Percentiles rank a stretch among this genome's conserved stretches.
Conservation (phyloP, 2,888 invertebrate genomes). For the Dynastes grantii region DNA sequence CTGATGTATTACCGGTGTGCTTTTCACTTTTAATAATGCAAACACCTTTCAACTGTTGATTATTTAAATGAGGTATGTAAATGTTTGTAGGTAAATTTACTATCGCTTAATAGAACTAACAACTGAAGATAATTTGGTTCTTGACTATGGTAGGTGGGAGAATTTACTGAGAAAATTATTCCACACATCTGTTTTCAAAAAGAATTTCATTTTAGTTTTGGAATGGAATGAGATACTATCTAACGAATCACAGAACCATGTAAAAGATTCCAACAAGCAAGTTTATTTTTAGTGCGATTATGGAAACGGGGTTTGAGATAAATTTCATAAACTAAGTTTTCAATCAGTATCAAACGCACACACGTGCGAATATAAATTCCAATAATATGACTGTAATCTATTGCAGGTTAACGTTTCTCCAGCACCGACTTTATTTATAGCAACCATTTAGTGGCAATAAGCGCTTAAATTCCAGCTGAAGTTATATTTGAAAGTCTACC, state of each 20-base stretch:
- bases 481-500: slow-evolving; percentile 17
- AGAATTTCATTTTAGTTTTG: neutral
- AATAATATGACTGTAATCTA: slow-evolving; percentile 19
- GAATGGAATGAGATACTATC: neutral
- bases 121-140: no score
- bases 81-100: no score
- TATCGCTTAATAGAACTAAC: no score
- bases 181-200: no score
- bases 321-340: neutral
- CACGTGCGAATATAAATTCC: slow-evolving; percentile 19
- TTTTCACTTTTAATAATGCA: neutral
- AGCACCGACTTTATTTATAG: slow-evolving; percentile 9
- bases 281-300: neutral
- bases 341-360: neutral
- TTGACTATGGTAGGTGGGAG: no score
- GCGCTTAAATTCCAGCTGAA: slow-evolving; percentile 10
- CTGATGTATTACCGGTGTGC: neutral
- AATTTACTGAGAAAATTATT: no score
- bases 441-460: neutral
- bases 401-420: slow-evolving; percentile 18
- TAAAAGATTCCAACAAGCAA: slow-evolving; percentile 2
- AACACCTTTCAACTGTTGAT: neutral
- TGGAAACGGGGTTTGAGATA: neutral
- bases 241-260: neutral
- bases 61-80: neutral